Evolutionary conservation across 2,888 invertebrate species (phyloP).

Genomic region (Harpagoxenus sublaevis): DNA sequence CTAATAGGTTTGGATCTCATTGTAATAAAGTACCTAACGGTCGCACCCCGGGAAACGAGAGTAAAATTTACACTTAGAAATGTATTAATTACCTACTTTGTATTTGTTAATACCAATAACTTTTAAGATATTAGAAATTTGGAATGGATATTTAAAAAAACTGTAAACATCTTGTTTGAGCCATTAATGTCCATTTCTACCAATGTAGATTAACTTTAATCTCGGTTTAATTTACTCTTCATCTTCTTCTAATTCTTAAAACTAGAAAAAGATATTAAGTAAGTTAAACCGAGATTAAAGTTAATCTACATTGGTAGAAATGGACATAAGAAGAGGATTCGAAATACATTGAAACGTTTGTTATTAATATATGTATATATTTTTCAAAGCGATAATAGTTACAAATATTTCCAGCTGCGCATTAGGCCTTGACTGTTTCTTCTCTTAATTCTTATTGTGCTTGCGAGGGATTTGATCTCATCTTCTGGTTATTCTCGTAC

Average conservation of each 20-base stretch:
- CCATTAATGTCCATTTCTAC: no score
- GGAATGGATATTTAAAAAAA: no score
- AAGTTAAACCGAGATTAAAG: no score
- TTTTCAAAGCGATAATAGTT: not conserved
- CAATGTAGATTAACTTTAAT: no score
- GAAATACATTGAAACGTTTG: not conserved
- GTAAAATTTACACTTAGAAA: conserved; percentile 37
- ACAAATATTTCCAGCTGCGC: not conserved
- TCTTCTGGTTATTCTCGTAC: not conserved
- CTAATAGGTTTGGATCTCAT: conserved; percentile 45
- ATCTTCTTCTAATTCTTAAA: no score
- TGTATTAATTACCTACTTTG: no score
- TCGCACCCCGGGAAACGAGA: conserved; percentile 36
- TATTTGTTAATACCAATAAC: no score
- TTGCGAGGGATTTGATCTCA: not conserved
- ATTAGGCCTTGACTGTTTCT: not conserved
- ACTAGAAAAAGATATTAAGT: not conserved
- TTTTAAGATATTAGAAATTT: no score
- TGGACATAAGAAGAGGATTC: not conserved
- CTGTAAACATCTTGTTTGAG: no score
- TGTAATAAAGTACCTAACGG: conserved; percentile 45
- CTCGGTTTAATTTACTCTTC: no score
- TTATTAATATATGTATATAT: not conserved
- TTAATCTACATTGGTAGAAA: no score
- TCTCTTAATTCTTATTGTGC: not conserved